A percentile compares a stretch with the other conserved stretches of the same genome.
Evolutionary conservation across 2,888 invertebrate genomes (phyloP).

Genomic region (Frankliniella fusca): DNA sequence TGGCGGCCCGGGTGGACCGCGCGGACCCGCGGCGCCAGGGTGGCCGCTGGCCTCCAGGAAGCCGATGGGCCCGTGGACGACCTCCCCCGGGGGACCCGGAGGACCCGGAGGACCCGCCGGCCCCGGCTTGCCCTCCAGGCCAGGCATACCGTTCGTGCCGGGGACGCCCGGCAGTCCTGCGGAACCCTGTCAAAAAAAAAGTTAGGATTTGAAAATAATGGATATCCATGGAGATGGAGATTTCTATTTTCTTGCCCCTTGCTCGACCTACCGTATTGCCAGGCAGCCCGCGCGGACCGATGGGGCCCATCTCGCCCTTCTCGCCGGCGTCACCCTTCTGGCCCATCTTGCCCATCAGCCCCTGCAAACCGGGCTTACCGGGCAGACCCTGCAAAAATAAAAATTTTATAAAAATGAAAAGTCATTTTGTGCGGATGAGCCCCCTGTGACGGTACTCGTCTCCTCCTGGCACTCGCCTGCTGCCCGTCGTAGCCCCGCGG

Average conservation of each 20-base stretch:
- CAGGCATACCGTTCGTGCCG: constrained; percentile 41
- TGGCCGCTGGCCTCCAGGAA: constrained; percentile 44
- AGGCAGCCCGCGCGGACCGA: constrained; percentile 34
- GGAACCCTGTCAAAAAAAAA: background rate
- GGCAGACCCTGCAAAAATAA: constrained; percentile 47
- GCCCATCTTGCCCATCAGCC: constrained; percentile 47
- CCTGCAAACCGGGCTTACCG: constrained; percentile 50
- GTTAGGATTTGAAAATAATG: background rate
- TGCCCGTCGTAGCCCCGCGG: background rate
- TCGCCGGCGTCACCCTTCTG: constrained; percentile 34
- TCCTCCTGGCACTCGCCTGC: background rate
- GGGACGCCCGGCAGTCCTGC: background rate
- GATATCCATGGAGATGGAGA: background rate
- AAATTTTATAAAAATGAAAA: too few relatives aligned
- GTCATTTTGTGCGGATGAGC: too few relatives aligned
- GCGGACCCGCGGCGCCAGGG: constrained; percentile 43
- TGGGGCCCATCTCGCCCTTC: background rate
- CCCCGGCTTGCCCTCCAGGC: constrained; percentile 48
- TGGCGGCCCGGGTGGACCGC: constrained; percentile 51
- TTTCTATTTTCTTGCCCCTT: background rate
- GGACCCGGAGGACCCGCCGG: constrained; percentile 48
- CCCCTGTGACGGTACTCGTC: too few relatives aligned
- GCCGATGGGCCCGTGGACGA: constrained; percentile 42
- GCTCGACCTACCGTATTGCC: constrained; percentile 31
- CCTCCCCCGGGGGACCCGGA: constrained; percentile 44